These are phyloP conservation scores for Agelas oroides DNA, from an alignment of 37 sponge, comb jelly and placozoan genomes.

Conservation along the genomic window DNA sequence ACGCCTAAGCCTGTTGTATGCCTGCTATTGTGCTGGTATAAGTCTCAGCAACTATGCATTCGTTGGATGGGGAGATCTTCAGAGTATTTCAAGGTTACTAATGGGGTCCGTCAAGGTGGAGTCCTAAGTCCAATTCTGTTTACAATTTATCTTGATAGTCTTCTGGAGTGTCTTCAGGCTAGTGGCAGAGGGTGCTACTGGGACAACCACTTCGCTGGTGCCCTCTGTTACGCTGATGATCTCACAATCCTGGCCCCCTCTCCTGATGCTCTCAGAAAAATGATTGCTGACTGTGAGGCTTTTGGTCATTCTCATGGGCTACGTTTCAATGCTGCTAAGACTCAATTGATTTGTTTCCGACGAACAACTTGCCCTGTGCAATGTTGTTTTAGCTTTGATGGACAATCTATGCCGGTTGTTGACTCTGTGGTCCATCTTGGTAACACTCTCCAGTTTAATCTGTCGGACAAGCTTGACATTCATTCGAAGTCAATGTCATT, in stretches of 20 bases:
- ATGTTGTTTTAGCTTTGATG: background rate
- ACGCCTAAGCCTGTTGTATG: background rate
- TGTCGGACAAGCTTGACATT: background rate
- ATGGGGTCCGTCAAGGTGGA: slow-evolving; percentile 27
- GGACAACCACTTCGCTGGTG: background rate
- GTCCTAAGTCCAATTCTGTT: slow-evolving; percentile 1
- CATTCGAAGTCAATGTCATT: background rate
- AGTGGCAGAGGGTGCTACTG: background rate
- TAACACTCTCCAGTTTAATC: background rate
- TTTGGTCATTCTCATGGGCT: background rate
- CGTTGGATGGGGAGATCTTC: background rate
- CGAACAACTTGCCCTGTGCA: background rate
- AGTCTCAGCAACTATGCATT: background rate
- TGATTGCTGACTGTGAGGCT: background rate
- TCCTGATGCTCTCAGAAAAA: background rate
- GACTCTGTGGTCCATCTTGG: background rate
- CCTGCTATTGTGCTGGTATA: slow-evolving; percentile 4
- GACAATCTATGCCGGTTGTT: background rate
- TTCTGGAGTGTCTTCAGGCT: background rate
- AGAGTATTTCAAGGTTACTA: background rate
- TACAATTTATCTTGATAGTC: background rate
- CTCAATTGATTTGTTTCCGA: background rate
- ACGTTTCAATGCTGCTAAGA: background rate
- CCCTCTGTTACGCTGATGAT: slow-evolving; percentile 7
- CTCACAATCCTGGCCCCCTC: background rate